Percentiles rank a stretch among this genome's conserved stretches.
phyloP scores from a whole-genome alignment of 1,140 invertebrate genomes.

The Antheraea pernyi region DNA sequence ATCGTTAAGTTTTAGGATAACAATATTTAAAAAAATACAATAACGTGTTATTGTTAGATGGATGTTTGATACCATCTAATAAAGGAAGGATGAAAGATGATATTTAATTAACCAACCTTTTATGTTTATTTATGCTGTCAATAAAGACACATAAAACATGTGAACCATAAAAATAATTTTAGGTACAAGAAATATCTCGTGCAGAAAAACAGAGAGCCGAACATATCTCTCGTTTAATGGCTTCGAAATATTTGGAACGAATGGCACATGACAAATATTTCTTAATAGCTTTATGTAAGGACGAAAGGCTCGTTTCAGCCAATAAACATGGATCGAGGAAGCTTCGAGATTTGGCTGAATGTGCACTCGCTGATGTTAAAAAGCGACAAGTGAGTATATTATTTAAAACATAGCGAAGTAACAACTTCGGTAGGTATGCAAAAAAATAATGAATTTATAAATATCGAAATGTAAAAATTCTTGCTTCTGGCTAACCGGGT shows the following conservation, averaged over 20 bases:
- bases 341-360: slow-evolving; percentile 54
- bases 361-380: slow-evolving; percentile 58
- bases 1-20: too few species aligned
- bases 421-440: background rate
- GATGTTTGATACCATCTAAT: too few species aligned
- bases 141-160: slow-evolving; percentile 15
- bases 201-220: slow-evolving; percentile 58
- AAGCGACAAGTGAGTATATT: slow-evolving; percentile 57
- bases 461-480: slow-evolving; percentile 1
- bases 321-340: slow-evolving; percentile 58
- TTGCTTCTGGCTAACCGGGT: background rate
- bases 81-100: too few species aligned
- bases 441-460: background rate
- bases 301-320: slow-evolving; percentile 62
- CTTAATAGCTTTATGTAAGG: slow-evolving; percentile 59
- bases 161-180: slow-evolving; percentile 17
- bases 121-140: background rate
- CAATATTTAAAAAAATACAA: too few species aligned
- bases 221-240: slow-evolving; percentile 65
- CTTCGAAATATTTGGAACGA: slow-evolving; percentile 68
- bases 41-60: too few species aligned
- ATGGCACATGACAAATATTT: slow-evolving; percentile 74
- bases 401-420: background rate
- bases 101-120: too few species aligned
- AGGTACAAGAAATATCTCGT: slow-evolving; percentile 63